Conservation (phyloP, 2,888 invertebrate species). For the Scrobipalpa atriplicella region DNA sequence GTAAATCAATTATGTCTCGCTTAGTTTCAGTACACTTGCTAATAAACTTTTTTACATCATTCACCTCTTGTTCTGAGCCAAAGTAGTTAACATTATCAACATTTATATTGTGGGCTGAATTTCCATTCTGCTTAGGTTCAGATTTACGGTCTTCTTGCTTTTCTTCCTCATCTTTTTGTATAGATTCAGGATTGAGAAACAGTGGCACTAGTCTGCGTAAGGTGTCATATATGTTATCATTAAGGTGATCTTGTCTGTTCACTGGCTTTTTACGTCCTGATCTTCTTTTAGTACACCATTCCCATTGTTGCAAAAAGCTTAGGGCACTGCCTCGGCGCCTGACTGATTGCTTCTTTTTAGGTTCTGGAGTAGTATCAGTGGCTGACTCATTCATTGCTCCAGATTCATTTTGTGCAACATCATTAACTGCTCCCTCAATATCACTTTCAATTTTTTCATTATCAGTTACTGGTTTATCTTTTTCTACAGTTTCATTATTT, state of each 20-base stretch:
- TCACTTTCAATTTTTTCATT: constrained; percentile 68
- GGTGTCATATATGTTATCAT: constrained; percentile 86
- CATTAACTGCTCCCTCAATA: constrained; percentile 49
- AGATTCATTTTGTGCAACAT: background rate
- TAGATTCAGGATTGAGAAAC: constrained; percentile 75
- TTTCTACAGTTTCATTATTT: constrained; percentile 71
- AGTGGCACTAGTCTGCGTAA: constrained; percentile 86
- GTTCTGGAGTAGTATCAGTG: constrained; percentile 52
- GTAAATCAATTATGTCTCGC: constrained; percentile 82
- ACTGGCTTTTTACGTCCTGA: constrained; percentile 77
- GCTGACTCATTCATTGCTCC: constrained; percentile 40
- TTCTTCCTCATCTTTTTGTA: constrained; percentile 59
- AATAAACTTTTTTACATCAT: constrained; percentile 85
- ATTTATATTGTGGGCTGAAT: constrained; percentile 27
- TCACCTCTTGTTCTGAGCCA: constrained; percentile 84
- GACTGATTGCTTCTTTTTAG: constrained; percentile 76
- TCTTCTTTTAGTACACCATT: constrained; percentile 86
- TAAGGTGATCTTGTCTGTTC: constrained; percentile 81
- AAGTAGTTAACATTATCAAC: constrained; percentile 81
- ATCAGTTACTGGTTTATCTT: constrained; percentile 67
- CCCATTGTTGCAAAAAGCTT: constrained; percentile 89
- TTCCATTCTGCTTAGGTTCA: background rate
- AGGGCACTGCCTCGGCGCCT: constrained; percentile 89
- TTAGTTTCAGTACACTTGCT: constrained; percentile 80
- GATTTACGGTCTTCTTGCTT: background rate